Evolutionary conservation across 1,140 invertebrate genomes (phyloP).

Genomic region (Cylas formicarius): DNA sequence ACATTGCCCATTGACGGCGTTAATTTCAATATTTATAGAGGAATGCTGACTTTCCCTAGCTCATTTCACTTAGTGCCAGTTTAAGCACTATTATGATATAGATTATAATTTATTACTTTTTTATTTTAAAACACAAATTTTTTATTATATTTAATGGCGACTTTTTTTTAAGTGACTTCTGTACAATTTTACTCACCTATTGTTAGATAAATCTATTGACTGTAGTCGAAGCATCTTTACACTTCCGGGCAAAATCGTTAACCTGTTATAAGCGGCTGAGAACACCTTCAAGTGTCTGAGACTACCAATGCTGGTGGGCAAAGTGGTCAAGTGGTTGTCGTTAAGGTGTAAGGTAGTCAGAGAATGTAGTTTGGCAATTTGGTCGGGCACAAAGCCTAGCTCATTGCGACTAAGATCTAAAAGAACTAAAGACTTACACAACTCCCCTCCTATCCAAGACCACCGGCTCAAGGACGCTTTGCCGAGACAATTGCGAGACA

Average conservation of each 20-base stretch:
- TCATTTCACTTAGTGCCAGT: no score
- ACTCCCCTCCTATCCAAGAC: constrained; percentile 54
- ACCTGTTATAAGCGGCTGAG: constrained; percentile 47
- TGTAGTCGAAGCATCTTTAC: constrained; percentile 48
- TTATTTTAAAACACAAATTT: no score
- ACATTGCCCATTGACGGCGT: no score
- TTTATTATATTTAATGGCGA: constrained; percentile 2
- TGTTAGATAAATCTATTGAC: constrained; percentile 49
- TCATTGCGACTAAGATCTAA: constrained; percentile 59
- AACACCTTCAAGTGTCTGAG: constrained; percentile 32
- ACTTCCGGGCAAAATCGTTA: constrained; percentile 52
- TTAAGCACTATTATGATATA: no score
- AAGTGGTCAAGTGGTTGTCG: constrained; percentile 47
- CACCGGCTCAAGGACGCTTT: constrained; percentile 47
- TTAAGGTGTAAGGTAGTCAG: constrained; percentile 50
- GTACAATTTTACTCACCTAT: no score
- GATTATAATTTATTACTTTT: no score
- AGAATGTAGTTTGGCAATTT: constrained; percentile 51
- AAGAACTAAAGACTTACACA: constrained; percentile 39
- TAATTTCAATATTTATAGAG: no score
- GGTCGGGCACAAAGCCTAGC: constrained; percentile 50
- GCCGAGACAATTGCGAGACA: constrained; percentile 64
- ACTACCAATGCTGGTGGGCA: constrained; percentile 43
- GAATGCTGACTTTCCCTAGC: no score
- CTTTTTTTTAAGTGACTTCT: not conserved